A percentile compares a stretch with the other conserved stretches of the same genome.
phyloP scores from a whole-genome alignment of 2,113 vertebrate genomes.

The Tringa solitaria region DNA sequence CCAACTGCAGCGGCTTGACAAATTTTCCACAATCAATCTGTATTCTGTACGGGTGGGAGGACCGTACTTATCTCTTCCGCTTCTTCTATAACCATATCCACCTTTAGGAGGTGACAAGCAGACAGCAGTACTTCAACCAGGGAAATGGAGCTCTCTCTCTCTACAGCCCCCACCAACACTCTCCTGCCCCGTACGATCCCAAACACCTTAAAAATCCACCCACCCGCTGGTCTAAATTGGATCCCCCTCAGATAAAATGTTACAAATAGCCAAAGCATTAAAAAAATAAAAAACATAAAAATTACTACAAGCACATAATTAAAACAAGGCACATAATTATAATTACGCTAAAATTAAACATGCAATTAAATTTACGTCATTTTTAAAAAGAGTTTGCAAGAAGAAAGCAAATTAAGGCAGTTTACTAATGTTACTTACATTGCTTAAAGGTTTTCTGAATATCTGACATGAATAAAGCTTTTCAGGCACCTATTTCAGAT shows the following conservation, averaged over 20 bases:
- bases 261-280: slow-evolving; percentile 12
- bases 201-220: neutral
- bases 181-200: neutral
- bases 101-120: slow-evolving; percentile 87
- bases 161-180: slow-evolving; percentile 11
- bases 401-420: slow-evolving; percentile 70
- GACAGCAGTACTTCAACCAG: slow-evolving; percentile 74
- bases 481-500: slow-evolving; percentile 92
- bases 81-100: slow-evolving; percentile 93
- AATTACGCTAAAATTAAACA: slow-evolving; percentile 51
- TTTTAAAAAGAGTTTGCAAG: slow-evolving; percentile 47
- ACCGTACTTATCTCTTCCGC: slow-evolving; percentile 92
- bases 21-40: slow-evolving; percentile 97
- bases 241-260: neutral
- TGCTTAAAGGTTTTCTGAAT: slow-evolving; percentile 80
- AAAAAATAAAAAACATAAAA: neutral
- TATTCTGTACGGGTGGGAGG: slow-evolving; percentile 96
- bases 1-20: slow-evolving; percentile 98
- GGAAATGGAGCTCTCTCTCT: slow-evolving; percentile 36
- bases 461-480: slow-evolving; percentile 79
- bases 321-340: slow-evolving; percentile 18
- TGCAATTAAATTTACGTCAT: slow-evolving; percentile 68
- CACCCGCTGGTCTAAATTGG: neutral
- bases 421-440: slow-evolving; percentile 81
- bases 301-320: slow-evolving; percentile 28